These are phyloP conservation scores for Halictus ligatus DNA, from an alignment of 2,888 invertebrate genomes.

Conservation along the genomic window DNA sequence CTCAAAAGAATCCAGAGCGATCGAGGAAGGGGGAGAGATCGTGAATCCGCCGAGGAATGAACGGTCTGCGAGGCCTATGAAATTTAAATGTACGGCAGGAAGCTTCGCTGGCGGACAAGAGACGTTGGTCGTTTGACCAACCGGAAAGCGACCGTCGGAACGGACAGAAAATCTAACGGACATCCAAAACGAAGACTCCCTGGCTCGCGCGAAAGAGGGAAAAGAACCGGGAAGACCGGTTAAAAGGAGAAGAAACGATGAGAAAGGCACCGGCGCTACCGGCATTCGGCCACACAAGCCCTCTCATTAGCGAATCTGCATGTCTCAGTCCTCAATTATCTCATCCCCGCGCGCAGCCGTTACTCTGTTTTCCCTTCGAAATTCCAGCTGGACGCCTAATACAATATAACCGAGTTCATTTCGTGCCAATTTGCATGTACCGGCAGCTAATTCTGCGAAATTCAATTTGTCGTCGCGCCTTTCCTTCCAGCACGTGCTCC, in stretches of 20 bases:
- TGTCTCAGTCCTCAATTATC: constrained; percentile 83
- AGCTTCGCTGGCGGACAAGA: constrained; percentile 64
- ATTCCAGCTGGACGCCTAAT: constrained; percentile 82
- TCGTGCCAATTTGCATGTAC: constrained; percentile 83
- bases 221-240: constrained; percentile 17
- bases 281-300: constrained; percentile 72
- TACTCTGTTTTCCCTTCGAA: constrained; percentile 81
- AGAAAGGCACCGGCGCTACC: constrained; percentile 58
- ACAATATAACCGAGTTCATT: constrained; percentile 83
- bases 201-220: constrained; percentile 9
- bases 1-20: constrained; percentile 32
- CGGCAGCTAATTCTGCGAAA: constrained; percentile 81
- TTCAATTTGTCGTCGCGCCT: constrained; percentile 81
- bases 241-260: constrained; percentile 56
- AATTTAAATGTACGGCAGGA: constrained; percentile 77
- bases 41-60: constrained; percentile 44
- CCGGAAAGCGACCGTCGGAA: constrained; percentile 54
- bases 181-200: constrained; percentile 18
- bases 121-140: constrained; percentile 65
- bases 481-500: constrained; percentile 74
- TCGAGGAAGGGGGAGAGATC: constrained; percentile 39
- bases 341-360: constrained; percentile 69
- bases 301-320: constrained; percentile 82
- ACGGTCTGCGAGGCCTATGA: constrained; percentile 69
- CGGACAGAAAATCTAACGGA: constrained; percentile 21